phyloP scores from a whole-genome alignment of 2,797 vertebrate genomes.

The Mormyrops attenuatus region DNA sequence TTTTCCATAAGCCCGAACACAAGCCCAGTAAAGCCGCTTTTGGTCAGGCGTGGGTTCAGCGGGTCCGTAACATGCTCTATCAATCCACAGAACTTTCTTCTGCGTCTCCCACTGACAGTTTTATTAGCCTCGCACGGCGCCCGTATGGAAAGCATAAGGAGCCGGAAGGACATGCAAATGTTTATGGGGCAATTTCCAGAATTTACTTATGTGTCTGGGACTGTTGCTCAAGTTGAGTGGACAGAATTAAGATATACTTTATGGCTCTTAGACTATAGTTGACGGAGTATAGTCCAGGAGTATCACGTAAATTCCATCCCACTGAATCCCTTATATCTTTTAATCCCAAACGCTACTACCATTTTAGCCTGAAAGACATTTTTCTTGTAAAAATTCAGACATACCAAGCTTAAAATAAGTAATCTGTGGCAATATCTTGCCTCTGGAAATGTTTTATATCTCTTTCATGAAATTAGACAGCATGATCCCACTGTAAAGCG shows the following conservation, averaged over 20 bases:
- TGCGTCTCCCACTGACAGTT: conserved; percentile 42
- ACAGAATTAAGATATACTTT: conserved; percentile 4
- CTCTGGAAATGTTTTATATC: neutral
- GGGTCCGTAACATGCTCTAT: conserved; percentile 41
- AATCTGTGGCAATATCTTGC: neutral
- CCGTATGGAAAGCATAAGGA: neutral
- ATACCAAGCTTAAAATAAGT: neutral
- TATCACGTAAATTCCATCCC: neutral
- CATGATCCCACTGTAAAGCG: neutral
- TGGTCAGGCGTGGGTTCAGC: conserved; percentile 35
- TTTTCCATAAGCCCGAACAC: conserved; percentile 40
- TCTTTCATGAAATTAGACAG: neutral
- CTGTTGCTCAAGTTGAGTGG: neutral
- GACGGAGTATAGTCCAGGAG: neutral
- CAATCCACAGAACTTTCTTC: conserved; percentile 32
- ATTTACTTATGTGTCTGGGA: neutral
- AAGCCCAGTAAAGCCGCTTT: conserved; percentile 36
- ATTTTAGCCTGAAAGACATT: neutral
- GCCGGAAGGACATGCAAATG: neutral
- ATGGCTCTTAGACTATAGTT: neutral
- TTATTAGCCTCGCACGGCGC: conserved; percentile 33
- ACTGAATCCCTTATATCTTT: neutral
- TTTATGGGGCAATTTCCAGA: neutral
- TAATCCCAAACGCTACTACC: neutral
- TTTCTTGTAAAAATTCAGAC: neutral